Percentiles rank a stretch among this genome's conserved stretches.
These are phyloP conservation scores for Drosophila nigromelanica DNA, from an alignment of 1,140 invertebrate species.

Conservation along the genomic window DNA sequence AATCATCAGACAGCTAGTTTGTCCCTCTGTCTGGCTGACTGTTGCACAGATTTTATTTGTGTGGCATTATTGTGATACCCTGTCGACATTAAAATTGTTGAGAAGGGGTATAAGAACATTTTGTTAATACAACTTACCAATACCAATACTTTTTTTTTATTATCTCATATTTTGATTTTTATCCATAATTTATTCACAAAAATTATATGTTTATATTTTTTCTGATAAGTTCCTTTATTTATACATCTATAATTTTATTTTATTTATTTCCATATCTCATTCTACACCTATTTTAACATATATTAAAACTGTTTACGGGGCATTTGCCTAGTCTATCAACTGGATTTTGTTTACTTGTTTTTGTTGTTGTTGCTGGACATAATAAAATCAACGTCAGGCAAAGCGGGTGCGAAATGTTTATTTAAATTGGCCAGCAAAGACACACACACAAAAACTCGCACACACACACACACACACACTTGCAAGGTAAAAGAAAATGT, in stretches of 20 bases:
- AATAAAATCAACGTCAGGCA: constrained; percentile 65
- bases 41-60: constrained; percentile 75
- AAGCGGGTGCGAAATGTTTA: constrained; percentile 78
- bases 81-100: neutral
- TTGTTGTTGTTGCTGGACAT: constrained; percentile 54
- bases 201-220: too few relatives aligned
- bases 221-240: too few relatives aligned
- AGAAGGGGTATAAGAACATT: neutral
- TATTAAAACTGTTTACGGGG: neutral
- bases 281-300: too few relatives aligned
- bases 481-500: constrained; percentile 62
- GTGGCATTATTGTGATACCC: constrained; percentile 25
- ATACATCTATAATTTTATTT: too few relatives aligned
- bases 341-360: neutral
- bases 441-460: constrained; percentile 37
- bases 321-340: neutral
- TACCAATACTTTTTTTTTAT: too few relatives aligned
- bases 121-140: too few relatives aligned
- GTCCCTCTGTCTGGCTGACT: constrained; percentile 31
- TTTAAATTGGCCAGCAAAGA: constrained; percentile 77
- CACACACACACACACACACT: constrained; percentile 27
- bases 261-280: too few relatives aligned
- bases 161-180: too few relatives aligned
- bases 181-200: too few relatives aligned
- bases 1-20: constrained; percentile 79